Base-by-base conservation (phyloP, 2,113 vertebrate genomes). In the Megaceryle torquata region DNA sequence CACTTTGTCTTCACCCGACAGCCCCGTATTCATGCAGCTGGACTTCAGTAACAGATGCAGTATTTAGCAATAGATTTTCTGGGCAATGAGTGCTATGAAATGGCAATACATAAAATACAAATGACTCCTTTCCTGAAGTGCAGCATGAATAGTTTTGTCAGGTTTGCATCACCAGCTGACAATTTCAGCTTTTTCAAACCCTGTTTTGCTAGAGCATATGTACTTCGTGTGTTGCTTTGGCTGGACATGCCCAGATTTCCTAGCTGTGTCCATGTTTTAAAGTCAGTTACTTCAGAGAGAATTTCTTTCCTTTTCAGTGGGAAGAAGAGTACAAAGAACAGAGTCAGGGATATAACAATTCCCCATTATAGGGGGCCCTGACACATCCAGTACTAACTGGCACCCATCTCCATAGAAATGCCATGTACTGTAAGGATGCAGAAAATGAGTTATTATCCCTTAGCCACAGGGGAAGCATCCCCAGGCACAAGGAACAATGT, bases 401-500 rank as follows among this genome's bases (percentile, higher is more conserved):
- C 86, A 95, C 77, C 77, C 86, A 94, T 96, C 88, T 91, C 90
- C 93, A 96, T 78, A 94, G 96, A 96, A 96, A 97, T 94, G 91
- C 77, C 80, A 89, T 9, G 65, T 39, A 87, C 74, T 92, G 57
- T 79, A 74, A 82, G 92, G 95, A 93, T 86, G 89, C 92, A 93
- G 96, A 95, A 96, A 93, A 96, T 61, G 86, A 91, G 86, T 93
- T 91, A 91, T 97, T 96, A 96, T 93, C 70, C 91, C 71, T 65
- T 89, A 92, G 91, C 83, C 7, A 0, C 92, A 84, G 88, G 88
- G 88, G 92, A 88, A 96, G 82, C 69, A 61, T 72, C 93, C 83
- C 81, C 83, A 69, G 91, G 86, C 83, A 65, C 37, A 79, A 81
- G 81, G 77, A 93, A 92, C 93, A 96, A 93, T 79, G 77, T 15